These are phyloP conservation scores for Sciurus niger DNA, from an alignment of 2,113 vertebrate genomes.

Conservation along the genomic window DNA sequence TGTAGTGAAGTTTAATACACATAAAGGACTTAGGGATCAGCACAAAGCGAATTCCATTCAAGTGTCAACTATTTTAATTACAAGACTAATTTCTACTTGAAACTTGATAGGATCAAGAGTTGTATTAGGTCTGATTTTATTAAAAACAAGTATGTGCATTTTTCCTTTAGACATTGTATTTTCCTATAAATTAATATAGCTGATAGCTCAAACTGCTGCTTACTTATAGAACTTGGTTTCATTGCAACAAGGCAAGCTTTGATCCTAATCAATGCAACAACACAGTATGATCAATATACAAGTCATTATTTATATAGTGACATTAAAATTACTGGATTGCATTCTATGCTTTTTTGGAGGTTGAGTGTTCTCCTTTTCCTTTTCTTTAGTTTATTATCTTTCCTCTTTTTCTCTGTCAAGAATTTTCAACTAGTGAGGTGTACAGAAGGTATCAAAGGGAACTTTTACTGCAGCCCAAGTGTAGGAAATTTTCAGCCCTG, in stretches of 20 bases:
- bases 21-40: not conserved
- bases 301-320: slow-evolving; percentile 56
- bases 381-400: slow-evolving; percentile 55
- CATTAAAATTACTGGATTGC: slow-evolving; percentile 56
- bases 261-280: slow-evolving; percentile 52
- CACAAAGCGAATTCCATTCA: not conserved
- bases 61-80: not conserved
- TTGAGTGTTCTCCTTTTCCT: not conserved
- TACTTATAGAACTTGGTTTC: not conserved
- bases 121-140: not conserved
- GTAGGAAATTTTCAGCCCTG: slow-evolving; percentile 34
- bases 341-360: not conserved
- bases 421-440: not conserved
- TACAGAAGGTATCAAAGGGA: slow-evolving; percentile 27
- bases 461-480: not conserved
- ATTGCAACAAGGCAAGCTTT: not conserved
- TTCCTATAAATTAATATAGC: slow-evolving; percentile 51
- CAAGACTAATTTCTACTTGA: not conserved
- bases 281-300: slow-evolving; percentile 56
- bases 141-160: not conserved
- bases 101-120: slow-evolving; percentile 1
- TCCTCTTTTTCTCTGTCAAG: slow-evolving; percentile 29
- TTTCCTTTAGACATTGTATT: not conserved
- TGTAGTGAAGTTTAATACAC: not conserved
- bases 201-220: not conserved